These are phyloP conservation scores for Uria lomvia DNA, from an alignment of 2,113 vertebrate species.

Conservation along the genomic window DNA sequence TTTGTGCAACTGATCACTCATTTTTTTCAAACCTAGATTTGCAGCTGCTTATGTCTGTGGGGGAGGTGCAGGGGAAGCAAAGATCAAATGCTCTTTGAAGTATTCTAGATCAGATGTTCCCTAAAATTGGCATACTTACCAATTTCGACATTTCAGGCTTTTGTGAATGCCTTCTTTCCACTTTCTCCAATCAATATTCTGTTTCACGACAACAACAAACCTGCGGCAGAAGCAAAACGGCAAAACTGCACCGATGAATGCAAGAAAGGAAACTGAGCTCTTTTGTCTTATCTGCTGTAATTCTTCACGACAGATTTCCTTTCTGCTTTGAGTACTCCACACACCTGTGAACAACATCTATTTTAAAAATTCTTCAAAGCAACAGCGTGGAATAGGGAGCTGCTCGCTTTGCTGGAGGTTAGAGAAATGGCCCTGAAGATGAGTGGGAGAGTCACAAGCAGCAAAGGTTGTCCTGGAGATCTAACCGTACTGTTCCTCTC, in stretches of 20 bases:
- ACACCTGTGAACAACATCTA: not conserved
- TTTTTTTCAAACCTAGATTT: not conserved
- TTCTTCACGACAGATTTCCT: not conserved
- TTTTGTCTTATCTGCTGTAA: not conserved
- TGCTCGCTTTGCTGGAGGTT: not conserved
- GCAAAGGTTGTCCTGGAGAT: not conserved
- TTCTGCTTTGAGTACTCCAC: not conserved
- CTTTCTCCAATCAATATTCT: not conserved
- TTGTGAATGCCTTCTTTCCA: not conserved
- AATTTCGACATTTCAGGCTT: not conserved
- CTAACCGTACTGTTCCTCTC: fast-evolving
- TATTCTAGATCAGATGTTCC: not conserved
- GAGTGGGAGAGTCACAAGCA: not conserved
- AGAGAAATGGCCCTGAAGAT: not conserved
- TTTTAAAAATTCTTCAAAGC: not conserved
- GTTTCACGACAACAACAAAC: not conserved
- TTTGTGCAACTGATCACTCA: not conserved
- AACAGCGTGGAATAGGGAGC: not conserved
- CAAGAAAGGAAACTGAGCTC: not conserved
- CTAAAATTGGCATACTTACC: not conserved
- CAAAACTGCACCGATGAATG: not conserved
- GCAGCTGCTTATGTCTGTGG: not conserved
- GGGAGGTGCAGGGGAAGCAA: not conserved
- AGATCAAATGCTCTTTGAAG: not conserved
- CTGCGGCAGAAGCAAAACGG: not conserved